These are phyloP conservation scores for Drosophila repleta DNA, from an alignment of 1,140 invertebrate genomes.

Conservation along the genomic window DNA sequence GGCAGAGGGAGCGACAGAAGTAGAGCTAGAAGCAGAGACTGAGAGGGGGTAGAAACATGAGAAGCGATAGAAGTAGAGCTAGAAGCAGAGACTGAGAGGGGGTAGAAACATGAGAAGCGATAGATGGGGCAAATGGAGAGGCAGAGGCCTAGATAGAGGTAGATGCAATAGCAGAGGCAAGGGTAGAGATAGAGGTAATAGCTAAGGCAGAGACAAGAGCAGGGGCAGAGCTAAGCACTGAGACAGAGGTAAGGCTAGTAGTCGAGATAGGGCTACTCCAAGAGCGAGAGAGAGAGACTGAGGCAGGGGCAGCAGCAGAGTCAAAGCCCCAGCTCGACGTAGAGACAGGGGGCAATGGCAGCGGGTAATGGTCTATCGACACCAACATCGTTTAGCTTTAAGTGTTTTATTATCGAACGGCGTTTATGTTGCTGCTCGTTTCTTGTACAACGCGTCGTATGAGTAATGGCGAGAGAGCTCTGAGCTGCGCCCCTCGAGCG, in stretches of 20 bases:
- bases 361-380: slow-evolving; percentile 6
- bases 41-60: too few relatives aligned
- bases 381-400: slow-evolving; percentile 54
- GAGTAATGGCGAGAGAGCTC: slow-evolving; percentile 43
- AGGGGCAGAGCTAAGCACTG: too few relatives aligned
- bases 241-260: not conserved
- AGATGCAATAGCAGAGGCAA: too few relatives aligned
- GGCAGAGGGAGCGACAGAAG: too few relatives aligned
- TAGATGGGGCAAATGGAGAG: too few relatives aligned
- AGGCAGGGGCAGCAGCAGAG: not conserved
- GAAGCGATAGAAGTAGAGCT: not conserved
- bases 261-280: too few relatives aligned
- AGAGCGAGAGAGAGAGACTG: too few relatives aligned
- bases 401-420: slow-evolving; percentile 52
- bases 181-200: not conserved
- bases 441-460: slow-evolving; percentile 62
- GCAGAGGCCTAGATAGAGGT: too few relatives aligned
- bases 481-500: not conserved
- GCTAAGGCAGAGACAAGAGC: too few relatives aligned
- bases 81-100: not conserved
- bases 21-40: not conserved
- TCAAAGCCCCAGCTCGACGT: too few relatives aligned
- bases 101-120: too few relatives aligned
- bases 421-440: not conserved
- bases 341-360: too few relatives aligned